These are phyloP conservation scores for Eublepharis macularius DNA, from an alignment of 2,113 vertebrate species.

Conservation along the genomic window DNA sequence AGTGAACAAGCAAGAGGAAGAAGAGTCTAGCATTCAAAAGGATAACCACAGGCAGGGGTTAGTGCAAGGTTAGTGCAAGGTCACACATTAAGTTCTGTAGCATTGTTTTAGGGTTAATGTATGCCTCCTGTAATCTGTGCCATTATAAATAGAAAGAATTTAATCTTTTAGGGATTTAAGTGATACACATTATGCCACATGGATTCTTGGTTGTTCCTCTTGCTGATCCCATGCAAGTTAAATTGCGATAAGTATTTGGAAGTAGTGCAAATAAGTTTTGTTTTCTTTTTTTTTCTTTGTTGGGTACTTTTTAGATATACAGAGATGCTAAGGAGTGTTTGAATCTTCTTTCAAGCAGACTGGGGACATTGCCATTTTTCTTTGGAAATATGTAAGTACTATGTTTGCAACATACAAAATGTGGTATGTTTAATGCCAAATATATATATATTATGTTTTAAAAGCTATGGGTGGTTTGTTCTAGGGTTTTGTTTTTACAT, in stretches of 20 bases:
- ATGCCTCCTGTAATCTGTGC: background rate
- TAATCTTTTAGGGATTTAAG: background rate
- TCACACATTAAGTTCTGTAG: background rate
- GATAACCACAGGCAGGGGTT: background rate
- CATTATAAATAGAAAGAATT: background rate
- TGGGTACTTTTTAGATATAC: conserved; percentile 84
- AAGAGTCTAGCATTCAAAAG: background rate
- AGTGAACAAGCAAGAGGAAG: background rate
- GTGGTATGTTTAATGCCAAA: background rate
- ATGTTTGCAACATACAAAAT: background rate
- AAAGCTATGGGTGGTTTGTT: background rate
- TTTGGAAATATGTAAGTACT: conserved; percentile 91
- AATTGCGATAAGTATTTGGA: background rate
- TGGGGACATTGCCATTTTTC: conserved; percentile 91
- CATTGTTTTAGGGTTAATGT: background rate
- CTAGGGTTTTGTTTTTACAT: background rate
- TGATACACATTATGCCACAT: background rate
- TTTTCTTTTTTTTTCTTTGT: conserved; percentile 11
- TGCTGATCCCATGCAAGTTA: background rate
- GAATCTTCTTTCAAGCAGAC: conserved; percentile 92
- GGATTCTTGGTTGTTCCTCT: background rate
- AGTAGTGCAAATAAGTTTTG: background rate
- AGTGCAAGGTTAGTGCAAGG: background rate
- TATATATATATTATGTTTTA: background rate
- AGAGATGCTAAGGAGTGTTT: conserved; percentile 97